phyloP scores from a whole-genome alignment of 2,113 vertebrate species.

The Nettapus auritus region DNA sequence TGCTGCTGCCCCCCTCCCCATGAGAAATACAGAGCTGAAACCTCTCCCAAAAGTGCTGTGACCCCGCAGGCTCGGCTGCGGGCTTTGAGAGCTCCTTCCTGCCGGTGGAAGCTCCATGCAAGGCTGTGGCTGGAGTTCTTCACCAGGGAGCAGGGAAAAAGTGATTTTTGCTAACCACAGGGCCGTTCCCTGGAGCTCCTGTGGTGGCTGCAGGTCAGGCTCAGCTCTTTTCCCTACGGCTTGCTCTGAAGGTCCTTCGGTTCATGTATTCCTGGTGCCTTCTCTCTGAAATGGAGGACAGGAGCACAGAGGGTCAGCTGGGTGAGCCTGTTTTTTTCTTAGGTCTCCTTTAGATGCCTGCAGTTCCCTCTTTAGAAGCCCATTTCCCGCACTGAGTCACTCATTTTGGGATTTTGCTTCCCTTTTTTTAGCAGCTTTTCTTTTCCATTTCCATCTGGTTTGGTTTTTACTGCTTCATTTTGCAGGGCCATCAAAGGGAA shows the following conservation, averaged over 20 bases:
- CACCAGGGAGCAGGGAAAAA: neutral
- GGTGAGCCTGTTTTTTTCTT: constrained; percentile 45
- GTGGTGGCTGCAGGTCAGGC: neutral
- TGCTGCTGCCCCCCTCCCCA: neutral
- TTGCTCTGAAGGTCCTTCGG: neutral
- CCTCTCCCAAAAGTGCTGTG: neutral
- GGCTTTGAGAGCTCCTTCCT: neutral
- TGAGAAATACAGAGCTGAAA: neutral
- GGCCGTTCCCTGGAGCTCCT: neutral
- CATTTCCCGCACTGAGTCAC: constrained; percentile 2
- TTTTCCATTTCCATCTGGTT: constrained; percentile 49
- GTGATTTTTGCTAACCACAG: neutral
- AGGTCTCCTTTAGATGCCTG: constrained; percentile 31
- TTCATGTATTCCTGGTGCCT: neutral
- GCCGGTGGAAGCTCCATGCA: neutral
- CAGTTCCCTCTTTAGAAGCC: constrained; percentile 38
- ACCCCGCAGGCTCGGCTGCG: neutral
- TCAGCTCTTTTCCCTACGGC: neutral
- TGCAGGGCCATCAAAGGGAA: constrained; percentile 56
- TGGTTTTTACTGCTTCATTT: constrained; percentile 57
- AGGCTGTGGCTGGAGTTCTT: neutral
- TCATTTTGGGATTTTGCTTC: constrained; percentile 59
- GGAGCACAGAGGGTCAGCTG: neutral
- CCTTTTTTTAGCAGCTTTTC: constrained; percentile 41
- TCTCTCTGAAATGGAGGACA: neutral